Evolutionary conservation across 2,888 invertebrate species (phyloP).

Genomic region (Euspilapteryx auroguttella): DNA sequence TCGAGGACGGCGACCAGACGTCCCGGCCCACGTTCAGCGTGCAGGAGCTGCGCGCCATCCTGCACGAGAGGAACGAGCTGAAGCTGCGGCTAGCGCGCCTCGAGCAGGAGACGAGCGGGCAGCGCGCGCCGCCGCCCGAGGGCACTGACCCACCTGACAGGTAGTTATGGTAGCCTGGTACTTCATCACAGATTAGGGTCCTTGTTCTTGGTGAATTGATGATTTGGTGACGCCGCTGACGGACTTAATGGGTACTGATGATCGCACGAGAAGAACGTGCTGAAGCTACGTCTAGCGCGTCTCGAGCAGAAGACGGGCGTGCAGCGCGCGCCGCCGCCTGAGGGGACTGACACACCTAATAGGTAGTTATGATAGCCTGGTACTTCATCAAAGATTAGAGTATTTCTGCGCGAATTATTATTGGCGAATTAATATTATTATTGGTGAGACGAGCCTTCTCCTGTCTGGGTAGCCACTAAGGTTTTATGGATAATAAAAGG

Average conservation of each 20-base stretch:
- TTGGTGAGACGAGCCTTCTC: no score
- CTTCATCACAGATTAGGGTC: neutral
- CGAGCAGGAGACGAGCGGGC: conserved; percentile 94
- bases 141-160: conserved; percentile 36
- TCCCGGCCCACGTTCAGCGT: conserved; percentile 51
- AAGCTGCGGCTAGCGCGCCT: conserved; percentile 89
- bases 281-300: conserved; percentile 88
- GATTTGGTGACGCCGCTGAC: no score
- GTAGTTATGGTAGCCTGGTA: conserved; percentile 11
- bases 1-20: conserved; percentile 38
- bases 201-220: no score
- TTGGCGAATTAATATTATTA: no score
- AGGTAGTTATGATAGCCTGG: conserved; percentile 17
- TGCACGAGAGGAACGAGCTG: conserved; percentile 91
- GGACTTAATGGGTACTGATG: no score
- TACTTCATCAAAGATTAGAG: neutral
- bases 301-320: conserved; percentile 98
- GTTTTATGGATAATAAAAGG: no score
- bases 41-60: conserved; percentile 80
- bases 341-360: conserved; percentile 33
- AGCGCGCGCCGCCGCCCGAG: conserved; percentile 71
- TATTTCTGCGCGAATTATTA: no score
- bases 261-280: conserved; percentile 89
- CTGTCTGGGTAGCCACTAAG: no score
- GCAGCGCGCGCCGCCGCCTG: conserved; percentile 71